Evolutionary conservation across 2,888 invertebrate species (phyloP).

Genomic region (Yponomeuta sedellus): DNA sequence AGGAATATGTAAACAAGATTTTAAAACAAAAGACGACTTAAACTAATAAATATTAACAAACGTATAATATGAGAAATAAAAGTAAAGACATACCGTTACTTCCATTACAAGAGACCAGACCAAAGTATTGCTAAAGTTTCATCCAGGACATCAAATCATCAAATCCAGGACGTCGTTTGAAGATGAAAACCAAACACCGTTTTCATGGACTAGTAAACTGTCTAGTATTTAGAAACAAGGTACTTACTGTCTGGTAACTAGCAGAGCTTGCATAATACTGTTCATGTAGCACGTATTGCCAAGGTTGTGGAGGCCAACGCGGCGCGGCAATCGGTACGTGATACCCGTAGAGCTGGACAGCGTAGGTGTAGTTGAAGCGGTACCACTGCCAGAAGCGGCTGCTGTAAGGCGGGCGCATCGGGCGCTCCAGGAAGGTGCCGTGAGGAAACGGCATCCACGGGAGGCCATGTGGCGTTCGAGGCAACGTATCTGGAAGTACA

Average conservation of each 20-base stretch:
- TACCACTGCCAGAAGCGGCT: conserved; percentile 19
- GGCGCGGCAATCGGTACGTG: conserved; percentile 35
- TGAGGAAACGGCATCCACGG: conserved; percentile 46
- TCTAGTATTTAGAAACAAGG: neutral
- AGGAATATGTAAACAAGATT: too few species aligned
- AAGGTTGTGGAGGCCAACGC: conserved; percentile 87
- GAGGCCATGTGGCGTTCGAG: conserved; percentile 64
- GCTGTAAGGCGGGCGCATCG: conserved; percentile 27
- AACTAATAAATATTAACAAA: too few species aligned
- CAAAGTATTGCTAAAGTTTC: too few species aligned
- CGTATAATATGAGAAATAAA: too few species aligned
- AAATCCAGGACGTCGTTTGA: too few species aligned
- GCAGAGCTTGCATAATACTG: conserved; percentile 88
- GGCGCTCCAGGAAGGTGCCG: conserved; percentile 43
- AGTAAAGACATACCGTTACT: too few species aligned
- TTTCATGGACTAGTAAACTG: too few species aligned
- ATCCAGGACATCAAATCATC: too few species aligned
- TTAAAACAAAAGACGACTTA: too few species aligned
- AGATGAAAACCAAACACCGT: too few species aligned
- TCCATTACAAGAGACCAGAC: too few species aligned
- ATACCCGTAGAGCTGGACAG: neutral
- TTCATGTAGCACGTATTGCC: conserved; percentile 95
- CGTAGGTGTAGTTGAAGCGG: neutral
- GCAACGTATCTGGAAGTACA: conserved; percentile 39
- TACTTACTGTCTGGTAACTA: conserved; percentile 85